phyloP scores from a whole-genome alignment of 2,113 vertebrate genomes.

The Phaetusa simplex region DNA sequence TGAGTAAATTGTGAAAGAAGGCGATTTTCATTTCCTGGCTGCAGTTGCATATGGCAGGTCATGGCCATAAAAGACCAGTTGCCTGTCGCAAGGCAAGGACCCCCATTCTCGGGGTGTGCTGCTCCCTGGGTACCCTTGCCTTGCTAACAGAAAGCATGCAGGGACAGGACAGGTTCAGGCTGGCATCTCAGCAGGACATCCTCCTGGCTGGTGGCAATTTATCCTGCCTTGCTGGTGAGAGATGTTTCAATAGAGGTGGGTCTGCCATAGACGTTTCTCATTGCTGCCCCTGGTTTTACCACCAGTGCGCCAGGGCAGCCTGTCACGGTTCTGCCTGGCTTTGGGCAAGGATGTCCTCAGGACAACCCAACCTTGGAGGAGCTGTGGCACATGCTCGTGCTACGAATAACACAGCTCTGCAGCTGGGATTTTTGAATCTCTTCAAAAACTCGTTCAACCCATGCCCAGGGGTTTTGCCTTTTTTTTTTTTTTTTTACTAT shows the following conservation, averaged over 20 bases:
- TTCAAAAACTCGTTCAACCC: not conserved
- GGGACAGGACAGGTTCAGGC: not conserved
- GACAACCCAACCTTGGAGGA: not conserved
- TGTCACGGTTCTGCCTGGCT: not conserved
- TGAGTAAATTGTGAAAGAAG: not conserved
- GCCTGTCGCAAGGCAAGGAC: fast-evolving
- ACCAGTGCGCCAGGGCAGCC: fast-evolving
- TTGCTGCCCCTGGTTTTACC: not conserved
- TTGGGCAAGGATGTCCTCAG: not conserved
- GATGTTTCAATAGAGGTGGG: no score
- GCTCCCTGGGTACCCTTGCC: not conserved
- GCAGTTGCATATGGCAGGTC: not conserved
- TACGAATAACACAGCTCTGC: not conserved
- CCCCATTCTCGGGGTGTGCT: fast-evolving
- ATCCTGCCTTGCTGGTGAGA: not conserved
- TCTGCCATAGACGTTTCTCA: fast-evolving
- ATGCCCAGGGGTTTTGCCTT: not conserved
- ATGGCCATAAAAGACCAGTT: not conserved
- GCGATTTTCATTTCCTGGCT: slow-evolving; percentile 22
- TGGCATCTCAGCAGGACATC: not conserved
- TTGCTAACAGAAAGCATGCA: not conserved
- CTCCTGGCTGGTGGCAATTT: not conserved
- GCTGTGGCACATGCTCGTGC: not conserved
- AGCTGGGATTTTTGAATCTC: not conserved
- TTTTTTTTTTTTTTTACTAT: not conserved